Percentiles rank a stretch among this genome's conserved stretches.
phyloP scores from a whole-genome alignment of 2,888 invertebrate species.

The Idaea aversata region DNA sequence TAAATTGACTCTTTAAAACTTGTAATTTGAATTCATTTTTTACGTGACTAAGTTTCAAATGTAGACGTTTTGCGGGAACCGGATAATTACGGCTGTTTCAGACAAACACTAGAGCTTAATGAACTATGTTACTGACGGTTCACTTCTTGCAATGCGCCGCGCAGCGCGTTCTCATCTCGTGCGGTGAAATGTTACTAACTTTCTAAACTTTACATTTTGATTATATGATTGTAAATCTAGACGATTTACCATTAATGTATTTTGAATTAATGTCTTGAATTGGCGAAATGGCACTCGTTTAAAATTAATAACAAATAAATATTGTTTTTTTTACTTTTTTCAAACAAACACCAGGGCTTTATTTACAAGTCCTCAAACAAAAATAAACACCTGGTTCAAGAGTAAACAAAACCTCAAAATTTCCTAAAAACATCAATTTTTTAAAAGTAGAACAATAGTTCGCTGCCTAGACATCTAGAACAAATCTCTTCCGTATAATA shows the following conservation, averaged over 20 bases:
- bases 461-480: background rate
- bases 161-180: background rate
- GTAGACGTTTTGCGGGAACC: conserved; percentile 20
- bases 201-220: too few relatives aligned
- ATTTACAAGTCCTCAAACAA: too few relatives aligned
- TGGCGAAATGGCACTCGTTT: too few relatives aligned
- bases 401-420: background rate
- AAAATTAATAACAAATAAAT: too few relatives aligned
- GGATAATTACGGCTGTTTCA: conserved; percentile 11
- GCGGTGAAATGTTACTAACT: too few relatives aligned
- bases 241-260: too few relatives aligned
- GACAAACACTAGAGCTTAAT: conserved; percentile 14
- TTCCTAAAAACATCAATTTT: background rate
- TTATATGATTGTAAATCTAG: too few relatives aligned
- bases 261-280: too few relatives aligned
- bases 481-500: background rate
- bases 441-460: background rate
- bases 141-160: background rate
- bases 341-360: too few relatives aligned
- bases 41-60: conserved; percentile 32
- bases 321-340: too few relatives aligned
- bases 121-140: conserved; percentile 7
- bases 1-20: conserved; percentile 65
- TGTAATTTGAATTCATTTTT: conserved; percentile 55
- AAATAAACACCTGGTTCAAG: too few relatives aligned